Percentiles rank a stretch among this genome's conserved stretches.
These are phyloP conservation scores for Petaurus breviceps DNA, from an alignment of 2,113 vertebrate genomes.

Conservation along the genomic window DNA sequence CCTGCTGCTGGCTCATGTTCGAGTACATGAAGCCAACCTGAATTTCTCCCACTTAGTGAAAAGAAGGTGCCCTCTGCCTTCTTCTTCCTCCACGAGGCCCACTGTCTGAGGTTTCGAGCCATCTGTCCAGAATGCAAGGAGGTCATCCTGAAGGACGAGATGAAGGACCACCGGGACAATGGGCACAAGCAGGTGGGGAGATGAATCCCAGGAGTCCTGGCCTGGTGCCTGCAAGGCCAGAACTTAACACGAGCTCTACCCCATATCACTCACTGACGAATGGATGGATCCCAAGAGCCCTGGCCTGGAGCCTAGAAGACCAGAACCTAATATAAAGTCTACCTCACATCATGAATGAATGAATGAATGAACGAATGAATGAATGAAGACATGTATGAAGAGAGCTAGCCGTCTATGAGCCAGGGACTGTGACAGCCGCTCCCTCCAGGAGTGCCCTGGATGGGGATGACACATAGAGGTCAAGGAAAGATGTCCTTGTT, in stretches of 20 bases:
- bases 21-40: background rate
- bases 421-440: no score
- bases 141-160: slow-evolving; percentile 72
- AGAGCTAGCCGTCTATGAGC: no score
- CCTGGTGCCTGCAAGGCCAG: background rate
- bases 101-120: slow-evolving; percentile 86
- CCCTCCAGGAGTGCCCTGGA: no score
- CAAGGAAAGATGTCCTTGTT: no score
- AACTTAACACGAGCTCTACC: background rate
- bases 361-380: no score
- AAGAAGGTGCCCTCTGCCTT: slow-evolving; percentile 83
- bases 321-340: no score
- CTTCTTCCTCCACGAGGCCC: slow-evolving; percentile 85
- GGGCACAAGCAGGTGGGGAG: slow-evolving; percentile 84
- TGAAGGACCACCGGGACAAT: slow-evolving; percentile 80
- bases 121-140: slow-evolving; percentile 85
- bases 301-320: no score
- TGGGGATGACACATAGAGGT: background rate
- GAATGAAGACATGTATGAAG: no score
- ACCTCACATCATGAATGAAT: no score
- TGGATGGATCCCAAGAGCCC: no score
- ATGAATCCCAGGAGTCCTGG: background rate
- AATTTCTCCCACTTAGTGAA: slow-evolving; percentile 79
- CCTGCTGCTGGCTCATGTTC: background rate
- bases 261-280: background rate